A percentile compares a stretch with the other conserved stretches of the same genome.
Evolutionary conservation across 2,888 invertebrate genomes (phyloP).

Genomic region (Archips crataeganus): DNA sequence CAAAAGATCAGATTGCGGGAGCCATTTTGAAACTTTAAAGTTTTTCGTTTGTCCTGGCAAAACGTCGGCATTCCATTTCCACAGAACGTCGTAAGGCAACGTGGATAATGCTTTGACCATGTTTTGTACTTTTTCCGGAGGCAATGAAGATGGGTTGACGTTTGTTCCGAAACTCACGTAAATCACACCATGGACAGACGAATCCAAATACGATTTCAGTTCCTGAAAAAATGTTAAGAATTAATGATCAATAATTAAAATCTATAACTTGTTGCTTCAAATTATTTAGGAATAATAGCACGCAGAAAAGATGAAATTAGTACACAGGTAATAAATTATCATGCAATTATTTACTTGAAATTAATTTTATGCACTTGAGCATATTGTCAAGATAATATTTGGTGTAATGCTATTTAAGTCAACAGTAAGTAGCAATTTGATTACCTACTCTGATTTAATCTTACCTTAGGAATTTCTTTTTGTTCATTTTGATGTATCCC

Average conservation of each 20-base stretch:
- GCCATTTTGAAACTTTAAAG: conserved; percentile 73
- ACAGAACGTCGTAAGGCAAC: conserved; percentile 73
- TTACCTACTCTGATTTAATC: no score
- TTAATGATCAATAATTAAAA: no score
- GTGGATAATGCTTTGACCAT: conserved; percentile 65
- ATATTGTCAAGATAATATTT: no score
- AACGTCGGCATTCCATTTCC: conserved; percentile 75
- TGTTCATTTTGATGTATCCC: conserved; percentile 66
- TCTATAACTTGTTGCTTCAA: no score
- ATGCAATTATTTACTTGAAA: no score
- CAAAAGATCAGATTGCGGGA: conserved; percentile 75
- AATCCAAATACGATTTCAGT: conserved; percentile 63
- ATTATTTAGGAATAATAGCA: no score
- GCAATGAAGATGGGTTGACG: conserved; percentile 59
- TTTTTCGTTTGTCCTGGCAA: conserved; percentile 65
- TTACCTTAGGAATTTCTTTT: conserved; percentile 69
- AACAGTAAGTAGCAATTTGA: no score
- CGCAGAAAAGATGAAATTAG: no score
- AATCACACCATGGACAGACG: conserved; percentile 71
- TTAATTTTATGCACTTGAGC: no score
- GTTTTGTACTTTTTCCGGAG: conserved; percentile 57
- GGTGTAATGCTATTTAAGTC: no score
- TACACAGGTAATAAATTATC: no score
- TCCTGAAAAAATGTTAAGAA: conserved; percentile 61
- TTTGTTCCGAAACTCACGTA: conserved; percentile 78